Evolutionary conservation across 2,113 vertebrate species (phyloP), one percentile per base, ranked within the genome.

Genomic region (Pungitius pungitius): DNA sequence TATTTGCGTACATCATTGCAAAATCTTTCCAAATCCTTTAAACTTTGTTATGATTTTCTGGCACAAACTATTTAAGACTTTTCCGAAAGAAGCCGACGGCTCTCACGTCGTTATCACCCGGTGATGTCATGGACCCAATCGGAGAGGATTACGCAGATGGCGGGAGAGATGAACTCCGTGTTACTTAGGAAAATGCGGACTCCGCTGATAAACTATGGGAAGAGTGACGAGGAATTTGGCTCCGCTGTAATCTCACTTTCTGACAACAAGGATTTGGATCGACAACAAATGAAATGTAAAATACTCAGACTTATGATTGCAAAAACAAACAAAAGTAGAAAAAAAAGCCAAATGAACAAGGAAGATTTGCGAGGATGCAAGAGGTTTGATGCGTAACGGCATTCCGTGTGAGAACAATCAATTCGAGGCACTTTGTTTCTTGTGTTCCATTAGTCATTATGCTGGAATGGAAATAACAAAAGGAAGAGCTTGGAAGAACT

Each of bases 61-160:
- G 61, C 68, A 13, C 57, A 52, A 67, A 85, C 59, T 73, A 61
- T 88, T 80, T 40, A 85, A 84, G 86, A 87, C 69, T 82, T 87
- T 86, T 81, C 77, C 62, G 63, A 13, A 69, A 80, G 39, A 87
- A 69, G 67, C 69, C 54, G 39, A 33, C 15, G 70, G 70, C 64
- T 76, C 73, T 79, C 22, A 56, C 57, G 70, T 75, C 85, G 85
- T 87, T 90, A 90, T 90, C 85, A 73, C 43, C 58, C 49, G 11
- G 33, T 91, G 89, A 93, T 85, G 85, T 92, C 89, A 90, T 87
- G 73, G 85, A 77, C 76, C 68, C 75, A 84, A 75, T 89, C 64
- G 77, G 68, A 69, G 74, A 80, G 83, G 73, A 86, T 91, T 88
- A 87, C 43, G 22, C 76, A 87, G 72, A 88, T 82, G 78, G 82